Evolutionary conservation across 2,888 invertebrate species (phyloP).

Genomic region (Lithophane socia): DNA sequence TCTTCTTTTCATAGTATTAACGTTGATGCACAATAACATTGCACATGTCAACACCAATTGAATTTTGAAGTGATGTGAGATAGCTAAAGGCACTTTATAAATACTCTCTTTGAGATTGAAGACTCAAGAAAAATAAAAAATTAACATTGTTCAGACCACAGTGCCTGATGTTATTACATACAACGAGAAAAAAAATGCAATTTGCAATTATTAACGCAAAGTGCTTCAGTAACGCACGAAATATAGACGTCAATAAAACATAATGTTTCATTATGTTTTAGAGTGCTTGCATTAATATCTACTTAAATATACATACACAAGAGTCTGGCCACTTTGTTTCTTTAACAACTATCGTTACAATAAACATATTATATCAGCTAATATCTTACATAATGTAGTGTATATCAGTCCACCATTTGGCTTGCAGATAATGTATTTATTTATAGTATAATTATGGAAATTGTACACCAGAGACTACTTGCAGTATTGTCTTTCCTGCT

Average conservation of each 20-base stretch:
- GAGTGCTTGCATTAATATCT: slow-evolving; percentile 11
- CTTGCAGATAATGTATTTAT: not conserved
- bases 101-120: not conserved
- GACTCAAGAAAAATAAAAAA: not conserved
- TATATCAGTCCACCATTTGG: not conserved
- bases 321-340: not conserved
- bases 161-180: not conserved
- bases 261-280: slow-evolving; percentile 5
- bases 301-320: slow-evolving; percentile 7
- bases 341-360: not conserved
- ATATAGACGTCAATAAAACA: not conserved
- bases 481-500: not conserved
- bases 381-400: not conserved
- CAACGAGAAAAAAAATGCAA: not conserved
- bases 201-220: not conserved
- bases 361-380: not conserved
- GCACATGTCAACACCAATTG: not conserved
- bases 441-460: not conserved
- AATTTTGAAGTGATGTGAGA: not conserved
- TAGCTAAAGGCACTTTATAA: not conserved
- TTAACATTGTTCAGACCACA: not conserved
- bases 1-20: not conserved
- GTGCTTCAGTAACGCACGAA: not conserved
- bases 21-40: not conserved
- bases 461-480: not conserved